phyloP scores from a whole-genome alignment of 35 echinoderm and acorn worm species.

The Amphiura filiformis region DNA sequence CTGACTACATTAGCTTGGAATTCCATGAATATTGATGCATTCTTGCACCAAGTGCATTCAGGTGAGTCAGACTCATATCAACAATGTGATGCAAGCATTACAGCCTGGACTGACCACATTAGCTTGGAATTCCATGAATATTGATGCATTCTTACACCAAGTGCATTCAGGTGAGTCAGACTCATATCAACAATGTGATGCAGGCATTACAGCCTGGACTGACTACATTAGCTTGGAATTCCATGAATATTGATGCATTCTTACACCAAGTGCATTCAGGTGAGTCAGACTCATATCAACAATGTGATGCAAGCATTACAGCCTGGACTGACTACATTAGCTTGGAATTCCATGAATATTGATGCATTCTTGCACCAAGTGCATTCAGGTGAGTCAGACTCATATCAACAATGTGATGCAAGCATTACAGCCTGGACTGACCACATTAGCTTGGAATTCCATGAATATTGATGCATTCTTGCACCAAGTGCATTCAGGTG shows the following conservation, averaged over 20 bases:
- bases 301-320: no score
- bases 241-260: constrained; percentile 98
- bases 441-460: no score
- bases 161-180: constrained; percentile 78
- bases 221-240: constrained; percentile 87
- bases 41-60: constrained; percentile 70
- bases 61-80: constrained; percentile 60
- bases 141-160: constrained; percentile 95
- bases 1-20: constrained; percentile 89
- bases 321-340: no score
- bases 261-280: constrained; percentile 92
- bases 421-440: no score
- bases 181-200: constrained; percentile 64
- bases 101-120: constrained; percentile 85
- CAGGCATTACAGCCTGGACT: constrained; percentile 85
- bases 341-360: no score
- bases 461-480: no score
- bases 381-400: no score
- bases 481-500: no score
- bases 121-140: constrained; percentile 97
- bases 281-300: no score
- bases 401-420: no score
- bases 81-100: constrained; percentile 63
- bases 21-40: constrained; percentile 99
- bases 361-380: no score